phyloP scores from a whole-genome alignment of 2,113 vertebrate genomes.

The Rousettus leschenaultii region DNA sequence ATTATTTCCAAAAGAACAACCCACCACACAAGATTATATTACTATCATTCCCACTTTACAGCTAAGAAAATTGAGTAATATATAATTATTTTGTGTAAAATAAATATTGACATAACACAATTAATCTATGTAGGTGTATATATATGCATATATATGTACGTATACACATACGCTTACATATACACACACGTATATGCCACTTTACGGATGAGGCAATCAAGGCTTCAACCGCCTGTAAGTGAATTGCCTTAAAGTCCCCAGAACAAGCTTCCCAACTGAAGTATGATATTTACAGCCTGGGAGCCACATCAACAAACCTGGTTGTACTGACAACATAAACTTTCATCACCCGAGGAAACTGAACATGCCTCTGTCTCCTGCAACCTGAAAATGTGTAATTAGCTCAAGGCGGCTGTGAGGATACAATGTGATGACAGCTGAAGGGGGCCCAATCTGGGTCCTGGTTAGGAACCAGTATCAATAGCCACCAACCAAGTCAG shows the following conservation, averaged over 20 bases:
- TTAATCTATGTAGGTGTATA: not conserved
- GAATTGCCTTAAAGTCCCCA: not conserved
- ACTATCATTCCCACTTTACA: not conserved
- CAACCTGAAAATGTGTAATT: not conserved
- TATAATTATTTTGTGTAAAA: not conserved
- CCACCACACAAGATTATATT: not conserved
- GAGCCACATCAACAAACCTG: not conserved
- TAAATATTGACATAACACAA: not conserved
- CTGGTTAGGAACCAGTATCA: not conserved
- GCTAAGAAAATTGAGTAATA: not conserved
- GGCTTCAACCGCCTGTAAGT: not conserved
- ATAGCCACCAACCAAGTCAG: not conserved
- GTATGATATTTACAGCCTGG: not conserved
- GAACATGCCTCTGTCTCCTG: not conserved
- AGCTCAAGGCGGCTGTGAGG: not conserved
- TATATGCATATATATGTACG: not conserved
- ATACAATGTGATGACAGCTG: not conserved
- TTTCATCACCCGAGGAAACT: not conserved
- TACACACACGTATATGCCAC: not conserved
- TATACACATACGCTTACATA: too few species aligned
- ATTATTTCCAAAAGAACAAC: not conserved
- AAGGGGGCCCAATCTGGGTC: too few species aligned
- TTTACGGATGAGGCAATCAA: not conserved
- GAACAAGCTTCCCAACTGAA: not conserved
- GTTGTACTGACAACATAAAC: not conserved